Evolutionary conservation across 2,113 vertebrate species (phyloP), one percentile per base, ranked within the genome.

Genomic region (Pelobates fuscus): DNA sequence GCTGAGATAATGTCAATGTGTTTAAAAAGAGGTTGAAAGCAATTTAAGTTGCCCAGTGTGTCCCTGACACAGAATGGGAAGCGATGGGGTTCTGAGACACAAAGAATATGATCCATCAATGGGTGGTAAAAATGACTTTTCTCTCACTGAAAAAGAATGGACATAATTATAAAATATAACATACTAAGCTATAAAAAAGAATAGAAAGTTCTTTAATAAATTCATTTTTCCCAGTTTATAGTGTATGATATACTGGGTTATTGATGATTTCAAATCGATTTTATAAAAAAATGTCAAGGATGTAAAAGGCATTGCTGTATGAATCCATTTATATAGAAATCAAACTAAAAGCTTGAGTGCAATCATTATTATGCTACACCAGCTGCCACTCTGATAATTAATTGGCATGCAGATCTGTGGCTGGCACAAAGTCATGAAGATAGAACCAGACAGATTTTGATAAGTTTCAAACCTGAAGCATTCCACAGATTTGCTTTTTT

Each of bases 1-100:
- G 43, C 65, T 77, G 73, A 11, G 64, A 75, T 75, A 27, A 74
- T 74, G 64, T 67, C 55, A 77, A 61, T 61, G 64, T 49, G 55
- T 68, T 77, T 63, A 67, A 52, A 77, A 64, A 66, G 30, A 68
- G 57, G 41, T 26, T 68, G 65, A 68, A 77, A 77, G 63, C 43
- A 49, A 77, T 77, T 68, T 32, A 24, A 21, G 61, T 43, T 24
- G 20, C 37, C 21, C 64, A 49, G 18, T 68, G 73, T 67, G 71
- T n/a, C 54, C 32, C 25, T 29, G 64, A 61, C n/a, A 61, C 49
- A 67, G 55, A 26, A 77, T 17, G 23, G 15, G 52, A 41, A 24
- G 1, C 65, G 23, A 26, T 21, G 6, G 62, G 52, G 62, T 21
- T 49, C 52, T 49, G 55, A 46, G 60, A 44, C 32, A 29, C n/a